Evolutionary conservation across 2,888 invertebrate species (phyloP).

Genomic region (Allolobophora icterica): DNA sequence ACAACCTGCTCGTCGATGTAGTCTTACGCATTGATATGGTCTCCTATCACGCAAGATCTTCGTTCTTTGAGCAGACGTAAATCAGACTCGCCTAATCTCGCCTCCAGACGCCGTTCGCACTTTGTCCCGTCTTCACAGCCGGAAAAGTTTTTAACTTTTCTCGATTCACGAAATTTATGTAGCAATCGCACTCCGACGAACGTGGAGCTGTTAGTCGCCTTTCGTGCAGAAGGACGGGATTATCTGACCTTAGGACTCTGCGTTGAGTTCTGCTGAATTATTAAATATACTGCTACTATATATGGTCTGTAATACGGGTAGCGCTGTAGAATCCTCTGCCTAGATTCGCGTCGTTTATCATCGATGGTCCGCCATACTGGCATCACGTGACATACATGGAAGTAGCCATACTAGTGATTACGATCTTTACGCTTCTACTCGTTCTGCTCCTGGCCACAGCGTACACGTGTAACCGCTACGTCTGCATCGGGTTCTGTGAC

Average conservation of each 20-base stretch:
- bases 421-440: neutral
- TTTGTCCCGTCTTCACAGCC: neutral
- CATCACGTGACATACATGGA: slow-evolving; percentile 28
- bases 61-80: neutral
- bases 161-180: neutral
- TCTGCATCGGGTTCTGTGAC: slow-evolving; percentile 14
- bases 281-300: neutral
- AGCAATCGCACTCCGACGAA: neutral
- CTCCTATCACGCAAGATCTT: neutral
- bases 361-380: slow-evolving; percentile 26
- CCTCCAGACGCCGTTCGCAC: neutral
- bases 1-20: neutral
- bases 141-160: neutral
- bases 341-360: neutral
- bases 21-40: neutral
- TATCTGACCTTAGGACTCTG: neutral
- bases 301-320: neutral
- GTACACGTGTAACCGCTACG: slow-evolving; percentile 18
- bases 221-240: neutral
- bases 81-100: neutral
- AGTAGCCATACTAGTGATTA: slow-evolving; percentile 27
- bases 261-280: neutral
- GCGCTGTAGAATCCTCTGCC: neutral
- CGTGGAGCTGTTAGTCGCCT: neutral
- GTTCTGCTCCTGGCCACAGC: neutral